Evolutionary conservation across 2,888 invertebrate genomes (phyloP).

Genomic region (Baronia brevicornis): DNA sequence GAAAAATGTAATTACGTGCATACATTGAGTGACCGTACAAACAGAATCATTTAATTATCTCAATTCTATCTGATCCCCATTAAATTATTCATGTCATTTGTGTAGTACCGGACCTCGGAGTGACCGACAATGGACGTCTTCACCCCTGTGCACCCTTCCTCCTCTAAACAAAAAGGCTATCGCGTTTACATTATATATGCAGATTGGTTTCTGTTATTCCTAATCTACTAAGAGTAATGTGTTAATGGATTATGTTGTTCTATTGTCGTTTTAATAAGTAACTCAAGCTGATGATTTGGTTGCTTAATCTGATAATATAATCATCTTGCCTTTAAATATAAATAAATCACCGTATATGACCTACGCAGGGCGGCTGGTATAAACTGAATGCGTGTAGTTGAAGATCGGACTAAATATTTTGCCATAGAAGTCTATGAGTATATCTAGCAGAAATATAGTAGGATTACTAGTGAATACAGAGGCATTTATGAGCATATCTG

Average conservation of each 20-base stretch:
- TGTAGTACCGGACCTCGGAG: conserved; percentile 41
- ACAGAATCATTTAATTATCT: conserved; percentile 6
- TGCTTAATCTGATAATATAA: conserved; percentile 14
- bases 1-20: too few species aligned
- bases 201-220: conserved; percentile 48
- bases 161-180: conserved; percentile 49
- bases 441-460: too few species aligned
- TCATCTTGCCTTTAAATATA: too few species aligned
- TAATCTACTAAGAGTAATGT: conserved; percentile 21
- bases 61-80: conserved; percentile 32
- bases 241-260: conserved; percentile 29
- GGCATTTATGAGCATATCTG: too few species aligned
- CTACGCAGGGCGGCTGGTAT: too few species aligned
- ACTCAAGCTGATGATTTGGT: conserved; percentile 21
- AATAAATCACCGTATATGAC: too few species aligned
- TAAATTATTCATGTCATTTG: conserved; percentile 57
- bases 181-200: conserved; percentile 54
- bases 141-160: conserved; percentile 36
- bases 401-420: too few species aligned
- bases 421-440: too few species aligned
- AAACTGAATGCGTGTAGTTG: too few species aligned
- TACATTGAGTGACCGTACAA: neutral
- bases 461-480: too few species aligned
- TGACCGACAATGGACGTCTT: conserved; percentile 45
- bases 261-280: conserved; percentile 39